A percentile compares a stretch with the other conserved stretches of the same genome.
These are phyloP conservation scores for Rousettus madagascariensis DNA, from an alignment of 2,797 vertebrate genomes.

Conservation along the genomic window DNA sequence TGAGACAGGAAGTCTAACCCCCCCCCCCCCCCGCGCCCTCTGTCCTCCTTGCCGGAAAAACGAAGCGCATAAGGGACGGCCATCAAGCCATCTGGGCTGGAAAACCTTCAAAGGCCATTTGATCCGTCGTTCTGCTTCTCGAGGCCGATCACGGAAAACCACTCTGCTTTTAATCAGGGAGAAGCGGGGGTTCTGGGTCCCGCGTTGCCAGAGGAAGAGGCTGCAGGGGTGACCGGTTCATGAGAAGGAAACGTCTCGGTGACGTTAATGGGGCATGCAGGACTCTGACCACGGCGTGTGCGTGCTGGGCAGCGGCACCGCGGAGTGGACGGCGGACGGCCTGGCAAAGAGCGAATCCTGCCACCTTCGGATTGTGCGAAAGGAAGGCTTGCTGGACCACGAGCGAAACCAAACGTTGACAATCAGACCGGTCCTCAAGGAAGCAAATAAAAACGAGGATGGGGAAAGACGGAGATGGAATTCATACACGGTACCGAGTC, in stretches of 20 bases:
- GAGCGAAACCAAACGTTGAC: constrained; percentile 58
- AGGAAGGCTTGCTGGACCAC: constrained; percentile 57
- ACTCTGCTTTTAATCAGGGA: neutral
- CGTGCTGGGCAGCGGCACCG: neutral
- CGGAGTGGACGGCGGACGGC: accelerated
- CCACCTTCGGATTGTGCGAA: neutral
- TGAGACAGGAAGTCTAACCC: neutral
- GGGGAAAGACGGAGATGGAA: constrained; percentile 58
- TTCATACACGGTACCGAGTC: accelerated
- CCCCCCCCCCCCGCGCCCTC: too few species aligned
- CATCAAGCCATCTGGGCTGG: neutral
- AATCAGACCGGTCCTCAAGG: constrained; percentile 65
- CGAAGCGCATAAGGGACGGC: neutral
- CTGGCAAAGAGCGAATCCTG: neutral
- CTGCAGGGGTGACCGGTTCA: accelerated
- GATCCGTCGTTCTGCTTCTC: neutral
- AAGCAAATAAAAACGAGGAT: constrained; percentile 67
- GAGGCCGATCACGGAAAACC: accelerated
- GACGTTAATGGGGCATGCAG: accelerated
- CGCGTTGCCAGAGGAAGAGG: too few species aligned
- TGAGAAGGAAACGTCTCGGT: accelerated
- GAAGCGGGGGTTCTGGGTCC: too few species aligned
- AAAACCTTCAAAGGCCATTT: neutral
- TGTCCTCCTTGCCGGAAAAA: neutral
- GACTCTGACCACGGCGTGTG: accelerated